Conservation (phyloP, 2,113 vertebrate genomes). For the Eonycteris spelaea region DNA sequence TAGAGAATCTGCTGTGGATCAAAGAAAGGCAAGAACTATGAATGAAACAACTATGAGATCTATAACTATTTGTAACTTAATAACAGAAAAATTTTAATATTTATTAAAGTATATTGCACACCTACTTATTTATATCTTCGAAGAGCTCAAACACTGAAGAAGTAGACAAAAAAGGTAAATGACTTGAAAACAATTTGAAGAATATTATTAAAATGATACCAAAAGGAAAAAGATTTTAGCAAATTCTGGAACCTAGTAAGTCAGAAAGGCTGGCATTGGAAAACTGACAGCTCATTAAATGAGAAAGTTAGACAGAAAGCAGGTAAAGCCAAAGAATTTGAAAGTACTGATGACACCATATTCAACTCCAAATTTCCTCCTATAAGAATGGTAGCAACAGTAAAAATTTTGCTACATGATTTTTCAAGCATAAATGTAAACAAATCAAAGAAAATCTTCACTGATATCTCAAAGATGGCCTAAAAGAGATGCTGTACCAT, state of each 20-base stretch:
- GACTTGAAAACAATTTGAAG: neutral
- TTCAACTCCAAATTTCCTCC: neutral
- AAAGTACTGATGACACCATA: neutral
- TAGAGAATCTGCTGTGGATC: neutral
- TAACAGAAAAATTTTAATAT: neutral
- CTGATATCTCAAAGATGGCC: neutral
- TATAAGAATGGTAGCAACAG: neutral
- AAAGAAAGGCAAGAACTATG: neutral
- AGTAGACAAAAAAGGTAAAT: neutral
- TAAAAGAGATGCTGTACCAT: slow-evolving; percentile 21
- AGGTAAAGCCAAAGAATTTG: slow-evolving; percentile 15
- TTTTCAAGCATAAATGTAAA: slow-evolving; percentile 37
- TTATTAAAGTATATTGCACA: neutral
- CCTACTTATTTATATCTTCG: neutral
- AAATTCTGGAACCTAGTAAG: neutral
- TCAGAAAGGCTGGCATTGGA: slow-evolving; percentile 4
- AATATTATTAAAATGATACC: neutral
- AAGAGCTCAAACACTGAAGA: neutral
- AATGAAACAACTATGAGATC: neutral
- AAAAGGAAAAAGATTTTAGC: neutral
- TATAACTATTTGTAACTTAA: slow-evolving; percentile 13
- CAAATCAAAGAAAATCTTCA: slow-evolving; percentile 37
- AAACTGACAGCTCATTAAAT: slow-evolving; percentile 29
- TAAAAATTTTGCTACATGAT: neutral
- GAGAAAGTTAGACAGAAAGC: neutral